Percentiles rank a stretch among this genome's conserved stretches.
phyloP scores from a whole-genome alignment of 1,140 invertebrate species.

The Argopecten irradians region DNA sequence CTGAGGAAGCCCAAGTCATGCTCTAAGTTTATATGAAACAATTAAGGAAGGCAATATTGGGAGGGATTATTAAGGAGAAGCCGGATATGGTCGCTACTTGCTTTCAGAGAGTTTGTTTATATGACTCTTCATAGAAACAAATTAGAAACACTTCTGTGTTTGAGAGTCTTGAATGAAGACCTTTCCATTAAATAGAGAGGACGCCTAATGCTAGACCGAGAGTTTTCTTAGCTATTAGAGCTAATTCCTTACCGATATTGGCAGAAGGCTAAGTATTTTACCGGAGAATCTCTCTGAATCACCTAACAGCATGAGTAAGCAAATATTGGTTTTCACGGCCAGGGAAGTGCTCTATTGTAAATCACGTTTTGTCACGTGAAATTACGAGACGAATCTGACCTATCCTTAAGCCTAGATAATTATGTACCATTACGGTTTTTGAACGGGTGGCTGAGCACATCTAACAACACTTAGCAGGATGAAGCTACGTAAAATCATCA shows the following conservation, averaged over 20 bases:
- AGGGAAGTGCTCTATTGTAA: constrained; percentile 26
- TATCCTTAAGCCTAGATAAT: not conserved
- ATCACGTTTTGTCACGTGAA: constrained; percentile 25
- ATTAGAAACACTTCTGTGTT: constrained; percentile 55
- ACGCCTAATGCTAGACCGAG: constrained; percentile 33
- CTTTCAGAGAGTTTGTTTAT: constrained; percentile 54
- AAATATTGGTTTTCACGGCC: constrained; percentile 24
- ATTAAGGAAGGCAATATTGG: constrained; percentile 51
- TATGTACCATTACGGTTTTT: not conserved
- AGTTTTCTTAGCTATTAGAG: constrained; percentile 34
- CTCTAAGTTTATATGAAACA: constrained; percentile 50
- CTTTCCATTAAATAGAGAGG: constrained; percentile 41
- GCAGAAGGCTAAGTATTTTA: constrained; percentile 40
- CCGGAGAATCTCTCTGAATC: constrained; percentile 29
- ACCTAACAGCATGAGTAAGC: constrained; percentile 33
- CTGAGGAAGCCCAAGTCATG: constrained; percentile 49
- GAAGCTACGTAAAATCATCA: too few relatives aligned
- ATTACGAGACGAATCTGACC: not conserved
- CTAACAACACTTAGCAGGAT: not conserved
- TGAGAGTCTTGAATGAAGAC: constrained; percentile 48
- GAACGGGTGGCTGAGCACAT: not conserved
- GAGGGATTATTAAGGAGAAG: constrained; percentile 49
- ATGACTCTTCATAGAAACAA: constrained; percentile 55
- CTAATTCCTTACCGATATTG: constrained; percentile 36
- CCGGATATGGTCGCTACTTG: constrained; percentile 49